Conservation (phyloP, 1,140 invertebrate genomes). For the Samia ricini region DNA sequence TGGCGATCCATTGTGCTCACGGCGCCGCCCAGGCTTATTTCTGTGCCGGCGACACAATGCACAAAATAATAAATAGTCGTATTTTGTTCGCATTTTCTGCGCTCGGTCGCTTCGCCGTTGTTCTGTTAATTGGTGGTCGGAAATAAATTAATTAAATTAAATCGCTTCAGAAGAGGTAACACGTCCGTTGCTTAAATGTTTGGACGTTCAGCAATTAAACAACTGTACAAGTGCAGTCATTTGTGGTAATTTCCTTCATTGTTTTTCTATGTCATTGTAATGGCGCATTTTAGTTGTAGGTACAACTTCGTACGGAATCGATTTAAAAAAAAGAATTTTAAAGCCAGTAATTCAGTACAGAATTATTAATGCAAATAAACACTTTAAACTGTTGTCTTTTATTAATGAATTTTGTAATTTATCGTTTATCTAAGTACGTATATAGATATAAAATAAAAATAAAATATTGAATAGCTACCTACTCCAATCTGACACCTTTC, state of each 20-base stretch:
- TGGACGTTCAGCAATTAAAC: conserved; percentile 50
- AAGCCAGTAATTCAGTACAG: too few species aligned
- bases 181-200: conserved; percentile 57
- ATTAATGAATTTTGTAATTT: too few species aligned
- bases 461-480: too few species aligned
- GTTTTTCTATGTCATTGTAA: conserved; percentile 24
- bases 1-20: conserved; percentile 50
- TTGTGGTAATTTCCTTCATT: conserved; percentile 47
- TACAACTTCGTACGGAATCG: not conserved
- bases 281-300: not conserved
- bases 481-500: too few species aligned
- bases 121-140: conserved; percentile 65
- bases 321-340: too few species aligned
- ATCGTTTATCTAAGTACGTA: too few species aligned
- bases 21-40: conserved; percentile 56
- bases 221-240: conserved; percentile 41
- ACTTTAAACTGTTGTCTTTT: too few species aligned
- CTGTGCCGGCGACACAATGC: conserved; percentile 49
- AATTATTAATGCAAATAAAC: too few species aligned
- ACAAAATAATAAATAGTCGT: conserved; percentile 74
- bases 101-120: conserved; percentile 67
- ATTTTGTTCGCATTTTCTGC: conserved; percentile 68
- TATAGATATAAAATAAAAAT: too few species aligned
- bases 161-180: conserved; percentile 55
- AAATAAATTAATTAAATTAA: conserved; percentile 74